These are phyloP conservation scores for Arenaria interpres DNA, from an alignment of 2,113 vertebrate species.

Conservation along the genomic window DNA sequence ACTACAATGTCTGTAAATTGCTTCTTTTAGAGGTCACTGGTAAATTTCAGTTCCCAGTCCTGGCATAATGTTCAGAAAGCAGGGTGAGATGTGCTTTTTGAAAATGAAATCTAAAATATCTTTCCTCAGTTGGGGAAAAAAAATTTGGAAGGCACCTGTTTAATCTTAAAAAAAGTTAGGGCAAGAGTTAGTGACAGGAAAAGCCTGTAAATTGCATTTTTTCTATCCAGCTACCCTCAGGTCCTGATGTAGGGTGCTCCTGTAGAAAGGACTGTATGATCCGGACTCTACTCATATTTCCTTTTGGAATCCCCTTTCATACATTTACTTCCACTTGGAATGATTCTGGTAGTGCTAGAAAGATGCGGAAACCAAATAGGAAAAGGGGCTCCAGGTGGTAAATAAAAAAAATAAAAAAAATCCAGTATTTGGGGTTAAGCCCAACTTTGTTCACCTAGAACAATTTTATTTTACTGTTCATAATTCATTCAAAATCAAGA, in stretches of 20 bases:
- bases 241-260: not conserved
- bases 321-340: not conserved
- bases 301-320: not conserved
- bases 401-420: not conserved
- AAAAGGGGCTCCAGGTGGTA: not conserved
- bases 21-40: not conserved
- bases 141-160: not conserved
- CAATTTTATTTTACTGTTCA: not conserved
- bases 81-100: not conserved
- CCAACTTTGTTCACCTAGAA: not conserved
- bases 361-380: not conserved
- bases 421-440: not conserved
- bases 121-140: not conserved
- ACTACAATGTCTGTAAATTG: not conserved
- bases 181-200: not conserved
- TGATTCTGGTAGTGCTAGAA: not conserved
- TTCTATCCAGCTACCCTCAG: not conserved
- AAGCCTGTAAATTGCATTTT: not conserved
- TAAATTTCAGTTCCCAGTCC: not conserved
- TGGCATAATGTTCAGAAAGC: not conserved
- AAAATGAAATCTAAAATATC: not conserved
- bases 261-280: not conserved
- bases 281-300: not conserved
- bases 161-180: not conserved
- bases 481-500: not conserved